A percentile compares a stretch with the other conserved stretches of the same genome.
Conservation (phyloP, 2,888 invertebrate genomes). For the Gastrophysa polygoni region DNA sequence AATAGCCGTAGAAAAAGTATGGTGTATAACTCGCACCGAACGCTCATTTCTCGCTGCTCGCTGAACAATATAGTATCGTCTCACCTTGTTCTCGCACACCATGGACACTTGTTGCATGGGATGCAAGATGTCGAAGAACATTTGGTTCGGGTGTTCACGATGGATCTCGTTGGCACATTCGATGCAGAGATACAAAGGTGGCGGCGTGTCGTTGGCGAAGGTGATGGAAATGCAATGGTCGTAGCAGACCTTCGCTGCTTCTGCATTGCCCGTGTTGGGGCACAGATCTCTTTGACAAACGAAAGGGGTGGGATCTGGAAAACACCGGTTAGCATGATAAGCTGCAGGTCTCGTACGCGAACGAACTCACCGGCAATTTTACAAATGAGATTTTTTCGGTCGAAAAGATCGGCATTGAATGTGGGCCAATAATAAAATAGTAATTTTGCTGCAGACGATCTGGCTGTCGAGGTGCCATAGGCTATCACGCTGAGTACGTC, state of each 20-base stretch:
- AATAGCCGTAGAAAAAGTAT: too few species aligned
- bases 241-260: constrained; percentile 92
- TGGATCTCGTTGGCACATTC: constrained; percentile 95
- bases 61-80: constrained; percentile 18
- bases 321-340: too few species aligned
- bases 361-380: constrained; percentile 76
- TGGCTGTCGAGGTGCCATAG: constrained; percentile 91
- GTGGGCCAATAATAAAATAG: constrained; percentile 99
- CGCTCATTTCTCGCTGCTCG: too few species aligned
- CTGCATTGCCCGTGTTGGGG: constrained; percentile 83
- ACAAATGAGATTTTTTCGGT: constrained; percentile 84
- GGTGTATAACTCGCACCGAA: too few species aligned
- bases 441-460: constrained; percentile 95
- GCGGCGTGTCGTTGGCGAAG: constrained; percentile 85
- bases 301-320: constrained; percentile 72
- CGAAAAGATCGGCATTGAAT: constrained; percentile 91
- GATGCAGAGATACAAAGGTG: constrained; percentile 94
- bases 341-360: too few species aligned
- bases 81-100: constrained; percentile 93
- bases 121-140: constrained; percentile 85
- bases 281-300: constrained; percentile 92
- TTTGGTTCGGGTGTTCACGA: constrained; percentile 83
- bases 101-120: constrained; percentile 95
- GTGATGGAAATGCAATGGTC: constrained; percentile 91
- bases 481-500: constrained; percentile 96